phyloP scores from a whole-genome alignment of 2,888 invertebrate genomes.

The Chloromyia formosa region DNA sequence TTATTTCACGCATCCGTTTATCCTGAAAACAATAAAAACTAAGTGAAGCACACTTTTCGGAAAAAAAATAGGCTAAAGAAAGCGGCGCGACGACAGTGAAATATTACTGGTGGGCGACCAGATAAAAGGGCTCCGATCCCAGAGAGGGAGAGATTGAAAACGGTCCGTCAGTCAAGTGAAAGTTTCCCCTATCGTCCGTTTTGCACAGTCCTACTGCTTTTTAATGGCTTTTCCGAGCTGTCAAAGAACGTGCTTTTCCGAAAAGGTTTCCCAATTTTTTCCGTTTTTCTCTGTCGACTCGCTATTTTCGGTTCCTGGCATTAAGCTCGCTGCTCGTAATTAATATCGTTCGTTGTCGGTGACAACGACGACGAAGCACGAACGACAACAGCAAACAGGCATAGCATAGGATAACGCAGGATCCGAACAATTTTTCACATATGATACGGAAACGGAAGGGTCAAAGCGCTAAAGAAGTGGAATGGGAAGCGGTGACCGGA shows the following conservation, averaged over 20 bases:
- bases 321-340: constrained; percentile 10
- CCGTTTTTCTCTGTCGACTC: neutral
- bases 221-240: constrained; percentile 24
- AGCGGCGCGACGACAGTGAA: neutral
- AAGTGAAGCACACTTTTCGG: neutral
- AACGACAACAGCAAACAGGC: too few relatives aligned
- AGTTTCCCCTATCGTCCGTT: neutral
- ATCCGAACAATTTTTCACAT: constrained; percentile 33
- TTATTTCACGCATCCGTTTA: constrained; percentile 13
- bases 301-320: constrained; percentile 1
- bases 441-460: constrained; percentile 39
- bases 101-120: too few relatives aligned
- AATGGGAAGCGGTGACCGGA: constrained; percentile 22
- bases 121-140: too few relatives aligned
- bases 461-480: constrained; percentile 13
- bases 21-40: constrained; percentile 23
- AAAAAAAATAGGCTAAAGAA: neutral
- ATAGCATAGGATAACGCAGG: constrained; percentile 16
- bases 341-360: constrained; percentile 21
- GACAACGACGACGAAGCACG: constrained; percentile 2
- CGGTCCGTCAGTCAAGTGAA: neutral
- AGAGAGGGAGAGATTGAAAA: neutral
- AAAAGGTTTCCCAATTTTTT: constrained; percentile 8
- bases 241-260: constrained; percentile 23
- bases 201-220: neutral